Conservation (phyloP, 30 jellyfish, hydroid and myxozoan species). For the Clytia hemisphaerica region DNA sequence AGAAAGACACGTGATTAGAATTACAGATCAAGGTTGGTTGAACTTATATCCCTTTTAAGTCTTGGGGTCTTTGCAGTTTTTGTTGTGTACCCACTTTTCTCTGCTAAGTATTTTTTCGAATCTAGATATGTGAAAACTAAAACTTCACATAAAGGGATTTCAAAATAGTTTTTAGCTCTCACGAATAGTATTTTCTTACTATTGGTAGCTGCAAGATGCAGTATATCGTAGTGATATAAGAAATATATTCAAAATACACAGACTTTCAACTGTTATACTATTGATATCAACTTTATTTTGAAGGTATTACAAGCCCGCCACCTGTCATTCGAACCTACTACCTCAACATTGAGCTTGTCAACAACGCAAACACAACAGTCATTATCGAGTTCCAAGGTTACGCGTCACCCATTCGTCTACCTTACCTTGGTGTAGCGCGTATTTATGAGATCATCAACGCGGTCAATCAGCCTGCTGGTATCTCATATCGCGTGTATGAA, state of each 20-base stretch:
- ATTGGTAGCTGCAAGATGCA: too few species aligned
- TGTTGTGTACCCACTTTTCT: background rate
- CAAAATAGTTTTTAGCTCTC: background rate
- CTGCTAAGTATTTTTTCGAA: too few species aligned
- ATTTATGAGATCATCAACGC: conserved; percentile 45
- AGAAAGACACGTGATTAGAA: conserved; percentile 50
- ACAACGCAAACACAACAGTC: conserved; percentile 68
- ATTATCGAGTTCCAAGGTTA: conserved; percentile 55
- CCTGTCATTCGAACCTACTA: conserved; percentile 31
- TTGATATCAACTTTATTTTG: too few species aligned
- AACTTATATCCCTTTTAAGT: too few species aligned
- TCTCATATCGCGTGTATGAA: conserved; percentile 65
- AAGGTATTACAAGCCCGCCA: too few species aligned
- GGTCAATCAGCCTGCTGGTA: conserved; percentile 62
- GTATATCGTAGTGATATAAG: too few species aligned
- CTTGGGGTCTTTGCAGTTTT: background rate
- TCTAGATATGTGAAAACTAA: too few species aligned
- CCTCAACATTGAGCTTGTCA: conserved; percentile 68
- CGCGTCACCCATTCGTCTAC: conserved; percentile 52
- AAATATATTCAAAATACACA: too few species aligned
- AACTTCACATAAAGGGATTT: too few species aligned
- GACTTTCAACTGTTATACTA: too few species aligned
- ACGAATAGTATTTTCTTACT: background rate
- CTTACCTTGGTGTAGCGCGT: conserved; percentile 57
- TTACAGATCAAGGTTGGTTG: conserved; percentile 94